Percentiles rank a stretch among this genome's conserved stretches.
phyloP scores from a whole-genome alignment of 2,888 invertebrate genomes.

The Stratiomys singularior region DNA sequence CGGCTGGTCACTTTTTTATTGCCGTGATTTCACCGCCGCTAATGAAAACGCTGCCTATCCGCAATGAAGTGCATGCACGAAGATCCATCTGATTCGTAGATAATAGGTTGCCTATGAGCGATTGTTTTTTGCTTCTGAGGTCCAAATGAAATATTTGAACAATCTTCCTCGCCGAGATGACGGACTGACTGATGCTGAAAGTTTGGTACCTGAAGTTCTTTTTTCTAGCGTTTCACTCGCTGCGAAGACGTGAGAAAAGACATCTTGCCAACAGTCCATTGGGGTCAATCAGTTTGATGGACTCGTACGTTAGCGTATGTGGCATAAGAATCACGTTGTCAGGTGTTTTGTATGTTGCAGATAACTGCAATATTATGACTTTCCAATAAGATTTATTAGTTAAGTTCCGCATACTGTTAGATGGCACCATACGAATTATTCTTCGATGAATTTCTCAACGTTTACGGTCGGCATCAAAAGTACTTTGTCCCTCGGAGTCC shows the following conservation, averaged over 20 bases:
- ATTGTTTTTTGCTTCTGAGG: constrained; percentile 3
- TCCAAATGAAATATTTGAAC: constrained; percentile 1
- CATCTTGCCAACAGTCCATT: not conserved
- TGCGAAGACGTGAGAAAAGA: constrained; percentile 11
- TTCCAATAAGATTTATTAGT: no score
- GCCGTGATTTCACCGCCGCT: constrained; percentile 15
- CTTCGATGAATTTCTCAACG: no score
- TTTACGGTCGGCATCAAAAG: no score
- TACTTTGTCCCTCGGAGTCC: no score
- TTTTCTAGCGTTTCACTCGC: not conserved
- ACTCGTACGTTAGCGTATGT: not conserved
- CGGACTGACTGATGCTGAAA: constrained; percentile 18
- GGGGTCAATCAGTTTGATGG: not conserved
- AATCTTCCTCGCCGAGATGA: not conserved
- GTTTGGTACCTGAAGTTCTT: not conserved
- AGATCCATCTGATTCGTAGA: not conserved
- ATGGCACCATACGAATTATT: no score
- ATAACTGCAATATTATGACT: no score
- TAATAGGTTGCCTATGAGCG: constrained; percentile 10
- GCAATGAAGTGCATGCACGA: constrained; percentile 6
- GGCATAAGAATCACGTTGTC: no score
- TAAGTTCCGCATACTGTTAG: no score
- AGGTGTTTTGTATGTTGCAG: no score
- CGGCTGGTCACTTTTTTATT: not conserved
- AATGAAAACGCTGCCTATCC: constrained; percentile 19